Base-by-base conservation (phyloP, 1,140 invertebrate species). In the Lycorma delicatula region DNA sequence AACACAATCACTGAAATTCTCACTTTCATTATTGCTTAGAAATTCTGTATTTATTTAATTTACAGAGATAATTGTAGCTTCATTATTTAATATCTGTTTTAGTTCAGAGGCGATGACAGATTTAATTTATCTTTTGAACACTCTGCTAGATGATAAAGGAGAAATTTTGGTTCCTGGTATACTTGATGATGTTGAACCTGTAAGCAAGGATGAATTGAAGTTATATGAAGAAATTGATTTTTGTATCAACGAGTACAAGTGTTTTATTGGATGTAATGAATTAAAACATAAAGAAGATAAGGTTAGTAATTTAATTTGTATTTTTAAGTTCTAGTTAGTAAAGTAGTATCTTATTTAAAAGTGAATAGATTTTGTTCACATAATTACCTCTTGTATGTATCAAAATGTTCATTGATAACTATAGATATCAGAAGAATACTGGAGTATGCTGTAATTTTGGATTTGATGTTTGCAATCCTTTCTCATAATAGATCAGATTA, bases 221-320 rank as follows among this genome's bases (percentile, higher is more conserved):
- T 75, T 85, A 7, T 99, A 98, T 70, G 77, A 84, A 44, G 78
- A 81, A 29, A 97, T 98, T 70, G 91, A 96, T 65, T 98, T 98
- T 74, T 85, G 93, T 74, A 76, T 87, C 20, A 75, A 85, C 51
- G 87, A 89, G 34, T 98, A 90, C 71, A 75, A 77, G 48, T 71
- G 75, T 5, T 84, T 86, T 60, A 76, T 94, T 63, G 91, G 89
- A 47, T 77, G 82, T 44, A 69, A 76, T 3, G 77, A 78, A 67
- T 73, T 97, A 26, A 75, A 86, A 0, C 86, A 93, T 64, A 80
- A 84, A 63, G 82, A 82, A 46, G 82, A 89, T 59, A 92, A 93
- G 73, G 79, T 82, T 64, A 63, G 47, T 67, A 73, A 50, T 62
- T 56, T 56, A 28, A 28, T 26, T 1, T 18, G 26, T 54, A 9